phyloP scores from a whole-genome alignment of 2,888 invertebrate genomes.

The Metopia argyrocephala region DNA sequence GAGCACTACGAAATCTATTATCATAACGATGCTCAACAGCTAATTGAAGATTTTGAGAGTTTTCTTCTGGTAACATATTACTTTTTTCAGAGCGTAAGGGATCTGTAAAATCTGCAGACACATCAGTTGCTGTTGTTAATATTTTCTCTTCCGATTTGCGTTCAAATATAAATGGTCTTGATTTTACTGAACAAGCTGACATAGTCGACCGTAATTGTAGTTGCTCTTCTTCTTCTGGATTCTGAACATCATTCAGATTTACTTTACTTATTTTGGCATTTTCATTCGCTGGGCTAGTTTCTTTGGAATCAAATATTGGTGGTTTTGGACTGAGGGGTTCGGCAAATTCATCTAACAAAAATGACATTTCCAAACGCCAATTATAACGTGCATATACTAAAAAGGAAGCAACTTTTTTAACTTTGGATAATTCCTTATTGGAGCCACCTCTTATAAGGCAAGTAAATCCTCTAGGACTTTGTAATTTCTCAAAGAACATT shows the following conservation, averaged over 20 bases:
- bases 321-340: slow-evolving; percentile 82
- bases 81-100: slow-evolving; percentile 83
- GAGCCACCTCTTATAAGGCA: slow-evolving; percentile 92
- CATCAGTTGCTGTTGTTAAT: slow-evolving; percentile 78
- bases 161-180: slow-evolving; percentile 67
- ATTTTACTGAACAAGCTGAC: slow-evolving; percentile 32
- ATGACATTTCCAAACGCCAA: slow-evolving; percentile 94
- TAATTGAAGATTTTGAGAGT: slow-evolving; percentile 72
- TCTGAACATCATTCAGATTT: slow-evolving; percentile 33
- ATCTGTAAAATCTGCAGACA: slow-evolving; percentile 87
- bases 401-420: slow-evolving; percentile 90
- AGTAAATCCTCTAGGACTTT: slow-evolving; percentile 90
- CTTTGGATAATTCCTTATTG: slow-evolving; percentile 85
- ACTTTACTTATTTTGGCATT: slow-evolving; percentile 49
- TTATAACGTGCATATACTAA: slow-evolving; percentile 89
- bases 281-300: slow-evolving; percentile 75
- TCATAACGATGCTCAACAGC: slow-evolving; percentile 81
- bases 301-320: slow-evolving; percentile 79
- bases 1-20: slow-evolving; percentile 86
- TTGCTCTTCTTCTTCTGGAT: slow-evolving; percentile 46
- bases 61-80: slow-evolving; percentile 78
- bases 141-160: slow-evolving; percentile 79
- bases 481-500: slow-evolving; percentile 96
- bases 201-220: slow-evolving; percentile 63
- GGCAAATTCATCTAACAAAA: slow-evolving; percentile 92